Evolutionary conservation across 2,888 invertebrate genomes (phyloP), one percentile per base, ranked within the genome.

Genomic region (Neoitamus cyanurus): DNA sequence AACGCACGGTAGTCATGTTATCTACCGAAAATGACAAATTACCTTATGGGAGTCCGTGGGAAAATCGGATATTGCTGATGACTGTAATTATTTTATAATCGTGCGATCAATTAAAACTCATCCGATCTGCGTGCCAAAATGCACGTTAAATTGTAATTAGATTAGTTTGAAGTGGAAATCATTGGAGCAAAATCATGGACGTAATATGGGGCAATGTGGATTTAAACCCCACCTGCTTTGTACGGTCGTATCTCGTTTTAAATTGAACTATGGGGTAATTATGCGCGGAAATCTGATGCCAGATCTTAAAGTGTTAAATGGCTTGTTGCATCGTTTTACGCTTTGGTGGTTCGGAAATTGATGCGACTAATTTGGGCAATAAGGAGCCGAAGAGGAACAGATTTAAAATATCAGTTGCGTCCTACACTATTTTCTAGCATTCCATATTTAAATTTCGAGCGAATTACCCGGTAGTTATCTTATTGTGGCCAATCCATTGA

Each of bases 51-150:
- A 20, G 9, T 25, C 3, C 25, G 6, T 58, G 25, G 7, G 58
- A 58, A 58, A 58, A 58, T 58, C 58, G 58, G 58, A 58, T 58
- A 58, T 25, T 58, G 58, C 58, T 58, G 58, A 58, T 58, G 58
- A 58, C 25, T 58, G 9, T 25, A 58, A 58, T 58, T 58, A 58
- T 58, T 25, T 58, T 20, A 58, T 58, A 58, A 58, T 58, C 58
- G 9, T 9, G 3, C 9, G 25, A 20, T 58, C 58, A 58, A 58
- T 58, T 58, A 25, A 58, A 25, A 25, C 25, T 20, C 25, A 20
- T 2, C 15, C 58, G 58, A 25, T 9, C 25, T 58, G 25, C 58
- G 58, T 20, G 20, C 25, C 58, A 25, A 25, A 58, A 20, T 9
- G 20, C 25, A 58, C 1, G 58, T 9, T 58, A 58, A 58, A 58